Base-by-base conservation (phyloP, 2,113 vertebrate genomes). In the Istiophorus platypterus region DNA sequence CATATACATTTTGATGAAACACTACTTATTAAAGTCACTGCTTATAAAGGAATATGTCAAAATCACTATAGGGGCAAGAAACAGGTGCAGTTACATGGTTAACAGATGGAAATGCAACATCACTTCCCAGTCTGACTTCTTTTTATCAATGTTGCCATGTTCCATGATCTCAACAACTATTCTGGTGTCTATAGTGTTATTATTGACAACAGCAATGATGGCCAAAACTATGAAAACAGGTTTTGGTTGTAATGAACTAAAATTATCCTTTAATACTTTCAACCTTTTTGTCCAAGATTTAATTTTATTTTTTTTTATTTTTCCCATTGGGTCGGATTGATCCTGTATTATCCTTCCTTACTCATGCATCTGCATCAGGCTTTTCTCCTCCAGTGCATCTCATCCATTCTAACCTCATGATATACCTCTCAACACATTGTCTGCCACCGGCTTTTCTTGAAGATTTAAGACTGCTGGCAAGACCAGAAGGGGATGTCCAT, bases 391-490 rank as follows among this genome's bases (percentile, higher is more conserved):
- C 47, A 29, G 51, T 73, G 27, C 1, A 2, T 63, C 70, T 52
- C 80, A 80, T 73, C 63, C 29, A 17, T 81, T 80, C 67, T 82
- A 45, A 41, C 64, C 52, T 45, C 1, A 13, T 84, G 59, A 72
- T 79, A 57, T 45, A 69, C 80, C 54, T 64, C 63, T 37, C 2
- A 29, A 24, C 57, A 66, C 54, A 39, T 47, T 41, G 76, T 75
- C 74, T 66, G 45, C 72, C 39, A 39, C 66, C 84, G 69, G 69
- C 81, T 76, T 87, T 59, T 69, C 79, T 54, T 13, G 0, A 2
- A 85, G 73, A 87, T 87, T 89, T 81, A 80, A 88, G 66, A 73
- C 78, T 73, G 56, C 49, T 42, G 17, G 51, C 49, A 34, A 24
- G 66, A 68, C 61, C 74, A 65, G 37, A 59, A 45, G 82, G 59